phyloP scores from a whole-genome alignment of 2,888 invertebrate species.

The Acronicta alni region DNA sequence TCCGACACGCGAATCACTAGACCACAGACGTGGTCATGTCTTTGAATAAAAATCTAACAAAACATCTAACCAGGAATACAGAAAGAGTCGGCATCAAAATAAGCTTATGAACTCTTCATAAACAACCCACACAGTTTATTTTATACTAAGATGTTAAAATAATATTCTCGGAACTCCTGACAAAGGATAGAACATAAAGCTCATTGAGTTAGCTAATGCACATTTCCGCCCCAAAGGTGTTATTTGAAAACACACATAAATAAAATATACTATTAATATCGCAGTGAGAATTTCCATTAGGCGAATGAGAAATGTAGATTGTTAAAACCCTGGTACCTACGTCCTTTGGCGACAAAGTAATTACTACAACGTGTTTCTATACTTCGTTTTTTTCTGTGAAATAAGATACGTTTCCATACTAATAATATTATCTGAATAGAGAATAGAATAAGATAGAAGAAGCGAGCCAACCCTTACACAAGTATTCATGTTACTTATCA shows the following conservation, averaged over 20 bases:
- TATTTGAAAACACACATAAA: slow-evolving; percentile 30
- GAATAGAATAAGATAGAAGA: too few relatives aligned
- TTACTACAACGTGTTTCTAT: neutral
- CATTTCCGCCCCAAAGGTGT: slow-evolving; percentile 56
- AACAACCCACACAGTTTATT: slow-evolving; percentile 29
- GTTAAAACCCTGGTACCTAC: neutral
- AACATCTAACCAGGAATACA: slow-evolving; percentile 12
- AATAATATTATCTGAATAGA: too few relatives aligned
- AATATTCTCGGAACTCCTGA: slow-evolving; percentile 36
- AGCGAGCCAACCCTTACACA: too few relatives aligned
- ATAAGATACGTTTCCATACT: too few relatives aligned
- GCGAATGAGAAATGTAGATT: slow-evolving; percentile 6
- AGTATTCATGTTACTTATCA: too few relatives aligned
- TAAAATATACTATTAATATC: slow-evolving; percentile 30
- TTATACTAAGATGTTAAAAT: slow-evolving; percentile 13
- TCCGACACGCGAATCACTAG: too few relatives aligned
- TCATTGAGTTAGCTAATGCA: slow-evolving; percentile 57
- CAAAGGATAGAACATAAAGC: slow-evolving; percentile 33
- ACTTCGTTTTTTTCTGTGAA: too few relatives aligned
- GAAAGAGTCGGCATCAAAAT: slow-evolving; percentile 11
- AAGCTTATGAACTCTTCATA: slow-evolving; percentile 15
- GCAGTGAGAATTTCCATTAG: slow-evolving; percentile 11
- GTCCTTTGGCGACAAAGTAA: neutral
- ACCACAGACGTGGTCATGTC: too few relatives aligned
- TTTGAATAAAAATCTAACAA: neutral